Percentiles rank a stretch among this genome's conserved stretches.
phyloP scores from a whole-genome alignment of 2,888 invertebrate genomes.

The Drepanosiphum platanoidis region DNA sequence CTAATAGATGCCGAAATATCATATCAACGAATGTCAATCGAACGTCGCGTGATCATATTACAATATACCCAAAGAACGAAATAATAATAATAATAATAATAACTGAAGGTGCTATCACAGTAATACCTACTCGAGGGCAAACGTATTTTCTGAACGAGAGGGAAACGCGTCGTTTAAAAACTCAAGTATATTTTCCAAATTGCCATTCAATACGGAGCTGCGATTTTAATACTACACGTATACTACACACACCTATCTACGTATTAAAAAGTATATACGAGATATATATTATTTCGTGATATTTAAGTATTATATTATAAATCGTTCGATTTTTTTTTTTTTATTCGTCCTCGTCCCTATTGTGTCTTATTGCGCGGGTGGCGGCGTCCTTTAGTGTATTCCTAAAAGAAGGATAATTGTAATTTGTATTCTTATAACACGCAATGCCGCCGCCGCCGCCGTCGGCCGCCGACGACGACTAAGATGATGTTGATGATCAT shows the following conservation, averaged over 20 bases:
- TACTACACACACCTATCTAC: too few relatives aligned
- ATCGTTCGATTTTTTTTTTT: constrained; percentile 17
- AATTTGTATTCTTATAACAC: constrained; percentile 41
- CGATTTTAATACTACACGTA: background rate
- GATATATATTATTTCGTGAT: constrained; percentile 5
- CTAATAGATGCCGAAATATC: constrained; percentile 14
- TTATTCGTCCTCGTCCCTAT: background rate
- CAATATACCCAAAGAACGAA: background rate
- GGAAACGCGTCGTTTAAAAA: constrained; percentile 3
- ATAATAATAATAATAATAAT: background rate
- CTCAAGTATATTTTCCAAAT: constrained; percentile 1
- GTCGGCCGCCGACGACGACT: background rate
- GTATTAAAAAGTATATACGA: too few relatives aligned
- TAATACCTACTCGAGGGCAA: background rate
- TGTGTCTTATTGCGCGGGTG: constrained; percentile 49
- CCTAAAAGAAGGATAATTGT: constrained; percentile 35
- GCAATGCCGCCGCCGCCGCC: constrained; percentile 20
- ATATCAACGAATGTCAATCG: constrained; percentile 41
- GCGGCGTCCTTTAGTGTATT: constrained; percentile 41
- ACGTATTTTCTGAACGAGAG: background rate
- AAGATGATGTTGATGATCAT: background rate
- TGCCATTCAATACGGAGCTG: constrained; percentile 3
- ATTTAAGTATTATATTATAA: constrained; percentile 13
- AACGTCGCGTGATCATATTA: constrained; percentile 45
- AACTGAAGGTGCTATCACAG: background rate